Percentiles rank a stretch among this genome's conserved stretches.
Conservation (phyloP, 2,797 vertebrate genomes). For the Melanotaenia parkinsoni region DNA sequence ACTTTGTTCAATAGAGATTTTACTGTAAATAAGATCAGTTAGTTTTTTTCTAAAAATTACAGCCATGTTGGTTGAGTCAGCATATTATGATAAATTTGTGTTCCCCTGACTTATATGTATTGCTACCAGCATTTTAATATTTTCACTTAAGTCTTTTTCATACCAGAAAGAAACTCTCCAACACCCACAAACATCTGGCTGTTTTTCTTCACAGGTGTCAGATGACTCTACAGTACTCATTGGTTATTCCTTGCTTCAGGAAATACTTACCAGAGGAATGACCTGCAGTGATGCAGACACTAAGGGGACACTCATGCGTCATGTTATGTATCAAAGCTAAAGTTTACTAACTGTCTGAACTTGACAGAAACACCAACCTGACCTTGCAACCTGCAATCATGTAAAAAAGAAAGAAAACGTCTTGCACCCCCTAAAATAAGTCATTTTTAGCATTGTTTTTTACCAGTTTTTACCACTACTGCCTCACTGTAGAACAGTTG, state of each 20-base stretch:
- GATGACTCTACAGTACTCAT: neutral
- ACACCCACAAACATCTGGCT: constrained; percentile 7
- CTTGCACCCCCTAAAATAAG: neutral
- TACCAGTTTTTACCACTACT: neutral
- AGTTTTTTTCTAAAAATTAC: neutral
- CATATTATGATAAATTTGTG: neutral
- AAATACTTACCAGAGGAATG: neutral
- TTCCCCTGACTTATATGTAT: too few species aligned
- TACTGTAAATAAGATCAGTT: neutral
- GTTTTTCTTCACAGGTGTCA: neutral
- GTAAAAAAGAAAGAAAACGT: neutral
- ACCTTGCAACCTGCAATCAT: neutral
- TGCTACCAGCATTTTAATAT: neutral
- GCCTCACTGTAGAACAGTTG: neutral
- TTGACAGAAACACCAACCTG: too few species aligned
- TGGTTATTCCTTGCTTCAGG: neutral
- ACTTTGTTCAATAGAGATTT: neutral
- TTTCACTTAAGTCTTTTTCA: too few species aligned
- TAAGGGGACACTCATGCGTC: neutral
- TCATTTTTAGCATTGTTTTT: neutral
- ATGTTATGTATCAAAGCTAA: neutral
- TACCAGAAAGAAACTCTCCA: neutral
- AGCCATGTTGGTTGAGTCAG: neutral
- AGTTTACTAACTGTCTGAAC: neutral
- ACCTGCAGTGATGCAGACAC: neutral